Evolutionary conservation across 64 coral and sea anemone species (phyloP), one percentile per base, ranked within the genome.

Genomic region (Montipora efflorescens): DNA sequence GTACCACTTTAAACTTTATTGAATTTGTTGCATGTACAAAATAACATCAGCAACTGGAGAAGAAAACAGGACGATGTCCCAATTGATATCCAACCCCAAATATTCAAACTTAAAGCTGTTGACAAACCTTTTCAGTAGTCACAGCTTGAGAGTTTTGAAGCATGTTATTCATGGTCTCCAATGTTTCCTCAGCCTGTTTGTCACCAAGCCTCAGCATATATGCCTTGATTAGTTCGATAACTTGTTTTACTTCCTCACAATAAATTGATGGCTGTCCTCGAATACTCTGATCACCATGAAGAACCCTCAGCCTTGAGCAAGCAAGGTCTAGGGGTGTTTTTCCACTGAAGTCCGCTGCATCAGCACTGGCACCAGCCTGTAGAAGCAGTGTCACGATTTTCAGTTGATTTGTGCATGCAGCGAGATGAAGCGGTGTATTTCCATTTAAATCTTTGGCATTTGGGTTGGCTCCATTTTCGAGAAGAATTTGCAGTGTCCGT

Each of bases 341-440:
- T 1, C 97, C 97, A 64, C 82, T 95, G 11, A 94, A 86, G 67
- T 98, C 97, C 64, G 95, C 79, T 11, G 94, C 89, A 16, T 88
- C 90, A 9, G 95, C 82, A 68, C 91, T 88, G 25, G 94, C 90
- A 23, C 98, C 98, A 82, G 81, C 89, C 45, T 84, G 85, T 23
- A 94, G 59, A 21, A 99, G 79, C 3, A 96, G 77, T 52, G 98
- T 99, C 43, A 99, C 95, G 53, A 99, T 89, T 49, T 86, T 92
- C 5, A 99, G 75, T 18, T 99, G 94, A 77, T 96, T 99, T 21
- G 92, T 90, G 85, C 98, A 99, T 36, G 98, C 95, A 46, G 98
- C 98, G 52, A 99, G 85, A 91, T 99, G 98, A 62, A 99, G 88
- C 45, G 98, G 98, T n/a, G 98, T 99, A 43, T 99, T 99, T 16